phyloP scores from a whole-genome alignment of 1,140 invertebrate species.

The Halictus rubicundus region DNA sequence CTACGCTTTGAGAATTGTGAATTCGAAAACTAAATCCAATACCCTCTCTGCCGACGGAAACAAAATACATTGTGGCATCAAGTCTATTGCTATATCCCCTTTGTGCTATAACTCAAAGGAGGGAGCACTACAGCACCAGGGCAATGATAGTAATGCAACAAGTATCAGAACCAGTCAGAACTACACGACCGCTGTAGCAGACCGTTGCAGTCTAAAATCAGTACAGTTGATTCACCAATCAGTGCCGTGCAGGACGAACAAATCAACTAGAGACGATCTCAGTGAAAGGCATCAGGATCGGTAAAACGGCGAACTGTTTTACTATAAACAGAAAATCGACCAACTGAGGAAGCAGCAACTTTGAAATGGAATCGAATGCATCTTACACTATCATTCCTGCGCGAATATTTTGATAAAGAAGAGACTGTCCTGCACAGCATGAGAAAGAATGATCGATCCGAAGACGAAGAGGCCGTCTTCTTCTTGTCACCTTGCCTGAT shows the following conservation, averaged over 20 bases:
- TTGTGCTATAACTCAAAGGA: too few species aligned
- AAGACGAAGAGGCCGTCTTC: slow-evolving; percentile 6
- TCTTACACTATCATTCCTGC: background rate
- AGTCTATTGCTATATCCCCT: too few species aligned
- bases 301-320: background rate
- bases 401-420: slow-evolving; percentile 26
- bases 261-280: background rate
- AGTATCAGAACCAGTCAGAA: too few species aligned
- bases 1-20: too few species aligned
- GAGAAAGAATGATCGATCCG: background rate
- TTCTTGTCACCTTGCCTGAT: slow-evolving; percentile 14
- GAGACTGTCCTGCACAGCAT: slow-evolving; percentile 21
- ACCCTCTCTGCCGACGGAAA: too few species aligned
- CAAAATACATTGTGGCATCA: too few species aligned
- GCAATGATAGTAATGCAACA: background rate
- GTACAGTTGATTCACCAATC: background rate
- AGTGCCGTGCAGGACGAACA: too few species aligned
- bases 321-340: background rate
- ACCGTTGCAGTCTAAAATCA: too few species aligned
- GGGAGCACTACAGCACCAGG: too few species aligned
- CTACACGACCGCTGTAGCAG: too few species aligned
- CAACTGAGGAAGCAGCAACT: too few species aligned
- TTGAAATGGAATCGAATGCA: background rate
- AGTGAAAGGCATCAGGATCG: background rate
- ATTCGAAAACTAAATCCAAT: too few species aligned